These are phyloP conservation scores for Eristalinus aeneus DNA, from an alignment of 2,888 invertebrate species.

Conservation along the genomic window DNA sequence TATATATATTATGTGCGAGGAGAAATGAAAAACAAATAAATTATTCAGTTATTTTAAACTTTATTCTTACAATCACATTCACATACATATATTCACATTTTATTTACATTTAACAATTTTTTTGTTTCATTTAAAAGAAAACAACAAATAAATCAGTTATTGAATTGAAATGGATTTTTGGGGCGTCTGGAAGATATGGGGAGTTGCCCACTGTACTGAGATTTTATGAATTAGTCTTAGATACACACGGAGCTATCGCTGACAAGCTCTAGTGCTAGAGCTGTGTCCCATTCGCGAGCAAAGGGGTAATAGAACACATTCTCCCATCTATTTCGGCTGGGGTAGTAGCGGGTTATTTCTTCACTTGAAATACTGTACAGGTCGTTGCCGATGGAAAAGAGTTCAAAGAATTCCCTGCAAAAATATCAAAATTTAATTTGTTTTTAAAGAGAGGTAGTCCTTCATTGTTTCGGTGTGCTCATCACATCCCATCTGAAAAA, in stretches of 20 bases:
- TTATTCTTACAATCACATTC: slow-evolving; percentile 67
- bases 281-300: slow-evolving; percentile 75
- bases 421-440: too few species aligned
- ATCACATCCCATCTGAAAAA: too few species aligned
- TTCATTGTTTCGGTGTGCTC: too few species aligned
- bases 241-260: slow-evolving; percentile 54
- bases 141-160: slow-evolving; percentile 67
- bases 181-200: not conserved
- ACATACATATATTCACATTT: slow-evolving; percentile 57
- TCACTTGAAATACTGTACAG: slow-evolving; percentile 74
- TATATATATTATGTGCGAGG: slow-evolving; percentile 34
- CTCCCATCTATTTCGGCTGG: slow-evolving; percentile 72
- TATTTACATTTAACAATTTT: slow-evolving; percentile 58
- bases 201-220: not conserved
- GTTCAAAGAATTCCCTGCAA: slow-evolving; percentile 74
- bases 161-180: slow-evolving; percentile 50
- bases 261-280: slow-evolving; percentile 73
- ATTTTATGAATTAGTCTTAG: not conserved
- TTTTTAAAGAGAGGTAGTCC: too few species aligned
- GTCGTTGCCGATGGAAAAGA: slow-evolving; percentile 74
- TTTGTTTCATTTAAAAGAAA: slow-evolving; percentile 25
- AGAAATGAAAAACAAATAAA: slow-evolving; percentile 49
- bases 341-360: slow-evolving; percentile 73
- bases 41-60: slow-evolving; percentile 65
- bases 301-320: slow-evolving; percentile 72